These are phyloP conservation scores for Rynchops niger DNA, from an alignment of 2,113 vertebrate genomes.

Conservation along the genomic window DNA sequence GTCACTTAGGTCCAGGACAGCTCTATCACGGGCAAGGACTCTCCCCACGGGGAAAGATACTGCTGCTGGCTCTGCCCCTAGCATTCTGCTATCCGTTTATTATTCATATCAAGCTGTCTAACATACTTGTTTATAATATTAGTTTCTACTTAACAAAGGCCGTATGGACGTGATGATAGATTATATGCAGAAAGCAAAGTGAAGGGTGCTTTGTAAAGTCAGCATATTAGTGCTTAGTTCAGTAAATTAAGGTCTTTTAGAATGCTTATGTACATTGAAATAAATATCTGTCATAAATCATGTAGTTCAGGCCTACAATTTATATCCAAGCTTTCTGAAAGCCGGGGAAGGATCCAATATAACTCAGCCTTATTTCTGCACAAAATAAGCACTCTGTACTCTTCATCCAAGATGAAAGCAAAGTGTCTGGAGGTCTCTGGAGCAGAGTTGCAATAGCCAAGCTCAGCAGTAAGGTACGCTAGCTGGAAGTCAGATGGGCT, in stretches of 20 bases:
- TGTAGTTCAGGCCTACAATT: not conserved
- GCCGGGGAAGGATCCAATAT: not conserved
- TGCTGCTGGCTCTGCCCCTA: not conserved
- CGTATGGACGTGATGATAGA: accelerated
- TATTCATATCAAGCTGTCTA: not conserved
- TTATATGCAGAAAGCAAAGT: not conserved
- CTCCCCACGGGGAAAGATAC: not conserved
- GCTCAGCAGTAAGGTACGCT: not conserved
- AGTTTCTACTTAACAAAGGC: not conserved
- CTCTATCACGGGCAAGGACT: not conserved
- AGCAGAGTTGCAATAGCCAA: not conserved
- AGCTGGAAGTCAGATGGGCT: not conserved
- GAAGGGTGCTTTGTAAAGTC: not conserved
- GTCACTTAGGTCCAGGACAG: not conserved
- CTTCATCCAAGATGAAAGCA: not conserved
- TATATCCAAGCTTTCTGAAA: not conserved
- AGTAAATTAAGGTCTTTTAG: not conserved
- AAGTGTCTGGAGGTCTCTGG: not conserved
- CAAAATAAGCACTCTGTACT: not conserved
- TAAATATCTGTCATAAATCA: not conserved
- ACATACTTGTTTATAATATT: not conserved
- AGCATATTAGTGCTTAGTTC: not conserved
- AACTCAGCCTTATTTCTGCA: not conserved
- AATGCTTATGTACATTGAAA: not conserved
- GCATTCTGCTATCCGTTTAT: not conserved